Evolutionary conservation across 2,888 invertebrate genomes (phyloP).

Genomic region (Xestoiulus laeticollis): DNA sequence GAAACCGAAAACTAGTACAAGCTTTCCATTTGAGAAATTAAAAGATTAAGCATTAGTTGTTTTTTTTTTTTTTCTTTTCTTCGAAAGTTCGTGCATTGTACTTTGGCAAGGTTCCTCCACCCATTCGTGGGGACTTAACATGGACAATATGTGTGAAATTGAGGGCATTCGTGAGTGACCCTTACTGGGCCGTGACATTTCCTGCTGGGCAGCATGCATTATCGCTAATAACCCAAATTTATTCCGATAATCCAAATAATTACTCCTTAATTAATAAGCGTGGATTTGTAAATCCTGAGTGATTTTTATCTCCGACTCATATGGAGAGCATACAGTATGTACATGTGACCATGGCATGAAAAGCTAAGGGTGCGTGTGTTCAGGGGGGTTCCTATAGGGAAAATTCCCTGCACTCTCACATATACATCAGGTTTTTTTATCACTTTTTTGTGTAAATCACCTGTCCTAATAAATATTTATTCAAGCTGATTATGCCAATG

Average conservation of each 20-base stretch:
- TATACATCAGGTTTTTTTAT: background rate
- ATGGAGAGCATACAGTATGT: background rate
- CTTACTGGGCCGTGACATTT: slow-evolving; percentile 26
- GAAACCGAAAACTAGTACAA: background rate
- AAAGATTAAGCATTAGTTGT: background rate
- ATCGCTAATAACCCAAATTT: slow-evolving; percentile 10
- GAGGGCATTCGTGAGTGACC: slow-evolving; percentile 19
- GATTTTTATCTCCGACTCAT: background rate
- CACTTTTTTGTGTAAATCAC: background rate
- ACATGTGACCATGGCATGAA: slow-evolving; percentile 11
- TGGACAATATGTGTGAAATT: slow-evolving; percentile 23
- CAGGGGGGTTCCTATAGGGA: background rate
- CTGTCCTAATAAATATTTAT: slow-evolving; percentile 18
- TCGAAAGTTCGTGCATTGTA: slow-evolving; percentile 16
- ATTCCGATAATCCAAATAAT: slow-evolving; percentile 26
- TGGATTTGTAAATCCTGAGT: background rate
- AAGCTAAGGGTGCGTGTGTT: background rate
- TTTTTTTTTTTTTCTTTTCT: background rate
- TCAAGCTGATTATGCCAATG: background rate
- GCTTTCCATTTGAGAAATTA: slow-evolving; percentile 16
- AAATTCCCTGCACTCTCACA: background rate
- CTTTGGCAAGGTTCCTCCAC: slow-evolving; percentile 7
- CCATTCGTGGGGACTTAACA: background rate
- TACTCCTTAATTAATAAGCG: slow-evolving; percentile 26
- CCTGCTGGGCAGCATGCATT: slow-evolving; percentile 26